Base-by-base conservation (phyloP, 2,797 vertebrate genomes). In the Neosilurus mollespiculum region DNA sequence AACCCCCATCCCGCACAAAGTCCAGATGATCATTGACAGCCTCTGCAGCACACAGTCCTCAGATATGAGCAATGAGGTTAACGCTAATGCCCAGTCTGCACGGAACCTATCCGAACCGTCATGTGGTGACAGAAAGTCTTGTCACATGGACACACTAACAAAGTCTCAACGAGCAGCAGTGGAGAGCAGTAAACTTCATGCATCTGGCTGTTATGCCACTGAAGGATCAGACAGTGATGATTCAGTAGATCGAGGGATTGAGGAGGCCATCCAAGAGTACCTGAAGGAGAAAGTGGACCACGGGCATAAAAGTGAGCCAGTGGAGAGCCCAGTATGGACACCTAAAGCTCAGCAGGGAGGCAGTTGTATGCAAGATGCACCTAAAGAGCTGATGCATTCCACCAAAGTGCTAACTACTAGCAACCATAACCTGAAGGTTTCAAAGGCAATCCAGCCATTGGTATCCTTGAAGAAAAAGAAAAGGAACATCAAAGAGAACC, bases 191-290 rank as follows among this genome's bases (percentile, higher is more conserved):
- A 86, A 86, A 78, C 86, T 65, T 9, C 75, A 65, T 10, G 71
- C 80, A 15, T 80, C 86, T 66, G 85, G 91, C 51, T 91, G 89
- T 51, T 80, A 82, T 2, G 82, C 92, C n/a, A 93, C 88, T 73
- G 94, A 93, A 0, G 95, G 96, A 72, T 96, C 96, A 0, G 98
- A 99, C 88, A 99, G 97, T 0, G 98, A 99, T 0, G 97, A 97
- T 84, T 99, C 98, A 0, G 96, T 99, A 85, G 97, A 99, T 91
- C 87, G 96, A 81, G 97, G 94, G 77, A 99, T 99, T 1, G 98
- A 99, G 87, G 96, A 98, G 85, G 98, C 98, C 34, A 99, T 99
- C 89, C 95, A 98, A 70, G 97, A 99, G 90, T 98, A 99, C 88
- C 91, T 99, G 82, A 96, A 95, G 86, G 94, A 95, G 83, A 96